phyloP scores from a whole-genome alignment of 2,113 vertebrate genomes.

The Urocynchramus pylzowi region DNA sequence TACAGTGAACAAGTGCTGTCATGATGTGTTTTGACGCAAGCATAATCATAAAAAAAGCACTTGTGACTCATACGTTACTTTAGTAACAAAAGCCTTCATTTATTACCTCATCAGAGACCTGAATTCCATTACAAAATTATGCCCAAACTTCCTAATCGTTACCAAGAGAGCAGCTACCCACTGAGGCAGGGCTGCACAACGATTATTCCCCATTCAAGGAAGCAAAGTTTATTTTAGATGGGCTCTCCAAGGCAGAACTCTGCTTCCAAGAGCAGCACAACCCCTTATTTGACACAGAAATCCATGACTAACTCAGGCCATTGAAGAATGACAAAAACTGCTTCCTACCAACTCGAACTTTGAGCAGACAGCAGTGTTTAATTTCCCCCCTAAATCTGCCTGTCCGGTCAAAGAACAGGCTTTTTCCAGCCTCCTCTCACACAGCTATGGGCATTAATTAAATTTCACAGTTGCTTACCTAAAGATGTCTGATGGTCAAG shows the following conservation, averaged over 20 bases:
- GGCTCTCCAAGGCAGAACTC: conserved; percentile 10
- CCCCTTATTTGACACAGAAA: conserved; percentile 17
- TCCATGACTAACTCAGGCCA: conserved; percentile 38
- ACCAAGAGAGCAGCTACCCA: not conserved
- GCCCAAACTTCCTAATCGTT: not conserved
- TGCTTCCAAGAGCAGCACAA: conserved; percentile 2
- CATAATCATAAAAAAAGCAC: conserved; percentile 14
- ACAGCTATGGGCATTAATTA: not conserved
- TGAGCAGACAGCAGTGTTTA: not conserved
- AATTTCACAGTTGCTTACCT: not conserved
- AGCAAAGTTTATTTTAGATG: not conserved
- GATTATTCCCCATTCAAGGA: not conserved
- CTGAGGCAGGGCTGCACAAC: not conserved
- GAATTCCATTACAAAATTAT: not conserved
- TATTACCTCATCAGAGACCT: conserved; percentile 23
- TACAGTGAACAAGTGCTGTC: conserved; percentile 19
- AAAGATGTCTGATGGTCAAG: not conserved
- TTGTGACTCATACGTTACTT: conserved; percentile 10
- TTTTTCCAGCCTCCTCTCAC: not conserved
- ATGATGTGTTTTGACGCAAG: conserved; percentile 36
- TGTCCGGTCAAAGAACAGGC: not conserved
- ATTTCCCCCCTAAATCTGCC: conserved; percentile 1
- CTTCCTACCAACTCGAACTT: conserved; percentile 17
- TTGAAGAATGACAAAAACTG: conserved; percentile 22
- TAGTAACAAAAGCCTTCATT: conserved; percentile 14